Base-by-base conservation (phyloP, 1,140 invertebrate species). In the Aphelinus certus region DNA sequence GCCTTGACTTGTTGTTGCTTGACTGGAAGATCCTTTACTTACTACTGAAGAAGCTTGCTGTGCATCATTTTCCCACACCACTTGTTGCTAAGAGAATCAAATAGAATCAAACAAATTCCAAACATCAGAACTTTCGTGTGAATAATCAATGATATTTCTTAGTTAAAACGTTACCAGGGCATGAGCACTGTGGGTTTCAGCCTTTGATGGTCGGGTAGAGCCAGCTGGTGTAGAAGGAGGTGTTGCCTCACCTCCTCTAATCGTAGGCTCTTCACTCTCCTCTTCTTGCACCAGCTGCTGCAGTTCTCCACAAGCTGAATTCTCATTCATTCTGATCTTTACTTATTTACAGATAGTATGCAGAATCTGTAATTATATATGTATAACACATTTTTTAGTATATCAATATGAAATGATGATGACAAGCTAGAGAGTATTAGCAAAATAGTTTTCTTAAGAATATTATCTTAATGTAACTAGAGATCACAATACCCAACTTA, bases 21-120 rank as follows among this genome's bases (percentile, higher is more conserved):
- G 86, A 48, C 85, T 86, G 10, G 87, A 88, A 73, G 86, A 87
- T 61, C 81, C 84, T 83, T 88, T 87, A 62, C 86, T 88, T 75
- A 86, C 72, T 57, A 85, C 83, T 7, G 87, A 86, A 2, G 86
- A 87, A 53, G 78, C 79, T 78, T 85, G 26, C 26, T 26, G 85
- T 2, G 79, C 73, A 56, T 85, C 86, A 62, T 64, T 86, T 71
- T 86, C 87, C 82, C 85, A 84, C 2, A 85, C 63, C 7, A 81
- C 77, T 82, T 87, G 85, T 83, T 87, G 85, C 84, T 87, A 42
- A 7, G 78, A 81, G 26, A 26, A 26, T 26, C 26, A 26, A 26
- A 26, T 26, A 26, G 26, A 26, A 26, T 26, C 26, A 26, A 26
- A 0, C 26, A 26, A 26, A 26, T 26, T 26, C 26, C 26, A 26